phyloP scores from a whole-genome alignment of 2,113 vertebrate species.

The Xyrauchen texanus region DNA sequence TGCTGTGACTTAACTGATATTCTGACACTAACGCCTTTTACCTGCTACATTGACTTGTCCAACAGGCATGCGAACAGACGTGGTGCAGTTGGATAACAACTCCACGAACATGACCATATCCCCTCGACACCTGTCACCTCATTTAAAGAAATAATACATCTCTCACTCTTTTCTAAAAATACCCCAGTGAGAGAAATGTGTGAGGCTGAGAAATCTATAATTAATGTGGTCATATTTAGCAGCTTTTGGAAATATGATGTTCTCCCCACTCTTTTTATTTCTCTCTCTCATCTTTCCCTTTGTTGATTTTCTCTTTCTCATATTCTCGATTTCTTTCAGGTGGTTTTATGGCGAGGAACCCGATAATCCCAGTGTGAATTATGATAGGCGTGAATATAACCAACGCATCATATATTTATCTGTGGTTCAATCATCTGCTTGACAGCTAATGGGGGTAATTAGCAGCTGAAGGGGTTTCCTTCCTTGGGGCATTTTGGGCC shows the following conservation, averaged over 20 bases:
- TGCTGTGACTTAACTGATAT: no score
- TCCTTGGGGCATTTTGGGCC: background rate
- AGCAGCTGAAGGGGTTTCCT: background rate
- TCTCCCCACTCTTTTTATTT: slow-evolving; percentile 20
- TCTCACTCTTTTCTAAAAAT: slow-evolving; percentile 41
- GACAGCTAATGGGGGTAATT: slow-evolving; percentile 45
- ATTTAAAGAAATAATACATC: slow-evolving; percentile 36
- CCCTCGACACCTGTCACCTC: slow-evolving; percentile 22
- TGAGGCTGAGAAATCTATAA: slow-evolving; percentile 47
- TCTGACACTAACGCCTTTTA: no score
- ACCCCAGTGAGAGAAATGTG: slow-evolving; percentile 26
- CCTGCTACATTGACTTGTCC: slow-evolving; percentile 13
- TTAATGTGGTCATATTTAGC: slow-evolving; percentile 53
- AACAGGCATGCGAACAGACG: background rate
- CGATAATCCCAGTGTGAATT: slow-evolving; percentile 38
- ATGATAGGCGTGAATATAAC: slow-evolving; percentile 23
- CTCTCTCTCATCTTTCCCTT: slow-evolving; percentile 22
- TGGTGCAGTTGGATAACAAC: background rate
- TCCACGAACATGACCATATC: slow-evolving; percentile 37
- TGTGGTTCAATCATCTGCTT: slow-evolving; percentile 14
- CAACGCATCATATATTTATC: slow-evolving; percentile 26
- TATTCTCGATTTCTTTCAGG: slow-evolving; percentile 30
- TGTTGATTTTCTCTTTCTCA: slow-evolving; percentile 6
- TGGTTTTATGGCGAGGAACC: slow-evolving; percentile 35
- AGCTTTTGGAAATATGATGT: slow-evolving; percentile 43